Evolutionary conservation across 53 echinoderm and acorn worm genomes (phyloP).

Genomic region (Paelopatides confundens): DNA sequence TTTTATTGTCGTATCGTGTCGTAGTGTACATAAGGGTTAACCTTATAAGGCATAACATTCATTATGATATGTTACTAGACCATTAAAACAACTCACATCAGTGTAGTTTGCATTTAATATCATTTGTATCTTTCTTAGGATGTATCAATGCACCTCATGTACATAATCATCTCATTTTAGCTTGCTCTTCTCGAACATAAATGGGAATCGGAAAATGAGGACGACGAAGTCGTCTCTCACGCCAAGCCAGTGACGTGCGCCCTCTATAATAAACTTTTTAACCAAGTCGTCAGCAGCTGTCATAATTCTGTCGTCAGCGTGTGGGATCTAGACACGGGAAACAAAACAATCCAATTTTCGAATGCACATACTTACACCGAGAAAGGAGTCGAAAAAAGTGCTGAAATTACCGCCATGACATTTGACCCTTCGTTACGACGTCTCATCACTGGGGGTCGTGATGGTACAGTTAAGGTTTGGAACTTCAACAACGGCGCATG

Average conservation of each 20-base stretch:
- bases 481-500: conserved; percentile 99
- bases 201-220: conserved; percentile 91
- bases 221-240: conserved; percentile 92
- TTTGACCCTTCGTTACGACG: conserved; percentile 92
- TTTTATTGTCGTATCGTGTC: no score
- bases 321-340: conserved; percentile 92
- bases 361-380: conserved; percentile 94
- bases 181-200: conserved; percentile 90
- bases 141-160: background rate
- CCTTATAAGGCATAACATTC: no score
- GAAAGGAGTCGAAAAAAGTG: conserved; percentile 89
- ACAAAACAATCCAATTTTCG: conserved; percentile 96
- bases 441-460: conserved; percentile 89
- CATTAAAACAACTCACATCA: no score
- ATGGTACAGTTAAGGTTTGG: conserved; percentile 98
- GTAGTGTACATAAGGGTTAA: no score
- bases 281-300: conserved; percentile 92
- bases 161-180: no score
- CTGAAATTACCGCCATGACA: conserved; percentile 98
- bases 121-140: no score
- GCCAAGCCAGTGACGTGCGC: conserved; percentile 84
- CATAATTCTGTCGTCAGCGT: conserved; percentile 98
- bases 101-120: no score
- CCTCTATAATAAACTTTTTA: conserved; percentile 92
- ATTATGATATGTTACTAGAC: no score